A percentile compares a stretch with the other conserved stretches of the same genome.
These are phyloP conservation scores for Cinara cedri DNA, from an alignment of 2,888 invertebrate genomes.

Conservation along the genomic window DNA sequence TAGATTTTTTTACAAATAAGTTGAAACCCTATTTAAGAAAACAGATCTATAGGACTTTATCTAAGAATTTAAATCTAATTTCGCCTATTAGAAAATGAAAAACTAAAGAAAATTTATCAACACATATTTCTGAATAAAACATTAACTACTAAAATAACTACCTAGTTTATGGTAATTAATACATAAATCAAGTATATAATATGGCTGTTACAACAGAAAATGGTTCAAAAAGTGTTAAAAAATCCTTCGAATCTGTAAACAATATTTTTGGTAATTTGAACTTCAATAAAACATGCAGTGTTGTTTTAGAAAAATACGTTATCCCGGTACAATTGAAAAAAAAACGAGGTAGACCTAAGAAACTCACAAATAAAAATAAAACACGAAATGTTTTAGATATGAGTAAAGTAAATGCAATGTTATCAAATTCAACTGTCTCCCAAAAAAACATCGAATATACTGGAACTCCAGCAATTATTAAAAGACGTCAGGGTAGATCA, in stretches of 20 bases:
- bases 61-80: background rate
- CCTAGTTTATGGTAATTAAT: background rate
- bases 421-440: no score
- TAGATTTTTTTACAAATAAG: background rate
- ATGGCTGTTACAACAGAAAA: conserved; percentile 2
- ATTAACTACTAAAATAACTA: background rate
- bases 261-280: background rate
- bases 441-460: no score
- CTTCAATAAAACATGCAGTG: background rate
- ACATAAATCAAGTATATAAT: background rate
- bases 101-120: conserved; percentile 19
- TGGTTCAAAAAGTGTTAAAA: no score
- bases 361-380: background rate
- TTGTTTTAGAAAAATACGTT: background rate
- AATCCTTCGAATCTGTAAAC: background rate
- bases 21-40: conserved; percentile 2
- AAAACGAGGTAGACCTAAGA: conserved; percentile 44
- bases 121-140: background rate
- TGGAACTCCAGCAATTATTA: no score
- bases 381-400: background rate
- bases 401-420: no score
- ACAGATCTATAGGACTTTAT: background rate
- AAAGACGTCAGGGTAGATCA: no score
- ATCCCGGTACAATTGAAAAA: background rate
- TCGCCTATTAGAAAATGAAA: conserved; percentile 20